Evolutionary conservation across 2,797 vertebrate genomes (phyloP).

Genomic region (Kryptopterus vitreolus): DNA sequence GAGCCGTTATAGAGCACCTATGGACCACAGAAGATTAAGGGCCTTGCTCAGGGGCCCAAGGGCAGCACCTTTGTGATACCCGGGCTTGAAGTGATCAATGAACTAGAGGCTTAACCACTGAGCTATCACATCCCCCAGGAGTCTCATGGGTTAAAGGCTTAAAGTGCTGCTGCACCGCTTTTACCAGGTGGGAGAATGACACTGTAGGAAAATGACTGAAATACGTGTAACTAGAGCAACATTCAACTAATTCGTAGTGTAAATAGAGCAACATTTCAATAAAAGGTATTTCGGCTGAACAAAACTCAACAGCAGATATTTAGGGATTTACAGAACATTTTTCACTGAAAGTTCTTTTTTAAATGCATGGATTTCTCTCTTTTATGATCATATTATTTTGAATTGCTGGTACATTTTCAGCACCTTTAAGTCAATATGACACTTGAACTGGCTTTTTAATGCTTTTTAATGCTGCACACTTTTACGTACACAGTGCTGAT

Average conservation of each 20-base stretch:
- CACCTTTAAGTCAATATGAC: neutral
- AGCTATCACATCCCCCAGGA: neutral
- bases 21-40: too few relatives aligned
- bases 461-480: neutral
- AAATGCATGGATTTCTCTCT: too few relatives aligned
- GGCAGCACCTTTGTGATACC: too few relatives aligned
- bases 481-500: neutral
- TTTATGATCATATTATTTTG: neutral
- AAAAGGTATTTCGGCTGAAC: neutral
- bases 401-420: neutral
- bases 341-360: too few relatives aligned
- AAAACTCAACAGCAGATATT: neutral
- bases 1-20: too few relatives aligned
- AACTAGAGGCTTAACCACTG: too few relatives aligned
- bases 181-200: neutral
- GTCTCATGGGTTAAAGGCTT: neutral
- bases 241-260: too few relatives aligned
- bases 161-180: neutral
- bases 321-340: too few relatives aligned
- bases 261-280: neutral
- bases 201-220: neutral
- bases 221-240: too few relatives aligned
- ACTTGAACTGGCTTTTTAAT: neutral
- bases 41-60: too few relatives aligned
- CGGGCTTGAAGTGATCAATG: too few relatives aligned